Percentiles rank a stretch among this genome's conserved stretches.
phyloP scores from a whole-genome alignment of 2,888 invertebrate genomes.

The Sesia bembeciformis region DNA sequence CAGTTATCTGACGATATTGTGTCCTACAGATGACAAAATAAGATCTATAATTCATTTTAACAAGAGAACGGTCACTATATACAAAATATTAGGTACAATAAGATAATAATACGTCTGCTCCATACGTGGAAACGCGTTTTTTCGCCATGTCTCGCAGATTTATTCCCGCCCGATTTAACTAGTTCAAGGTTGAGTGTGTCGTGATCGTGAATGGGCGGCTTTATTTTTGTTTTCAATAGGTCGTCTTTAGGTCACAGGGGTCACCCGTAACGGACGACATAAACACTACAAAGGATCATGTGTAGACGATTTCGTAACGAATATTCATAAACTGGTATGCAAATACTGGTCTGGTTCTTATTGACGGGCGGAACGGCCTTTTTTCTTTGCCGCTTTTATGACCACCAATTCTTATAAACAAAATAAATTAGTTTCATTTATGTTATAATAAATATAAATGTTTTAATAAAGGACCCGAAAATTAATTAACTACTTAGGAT shows the following conservation, averaged over 20 bases:
- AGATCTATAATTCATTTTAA: too few relatives aligned
- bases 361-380: slow-evolving; percentile 3
- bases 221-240: slow-evolving; percentile 59
- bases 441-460: slow-evolving; percentile 23
- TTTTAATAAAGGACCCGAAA: slow-evolving; percentile 42
- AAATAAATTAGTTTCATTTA: neutral
- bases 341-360: slow-evolving; percentile 11
- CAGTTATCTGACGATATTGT: too few relatives aligned
- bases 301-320: slow-evolving; percentile 20
- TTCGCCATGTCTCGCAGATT: slow-evolving; percentile 51
- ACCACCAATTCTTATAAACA: neutral
- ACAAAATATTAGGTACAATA: slow-evolving; percentile 51
- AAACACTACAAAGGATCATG: slow-evolving; percentile 40
- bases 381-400: neutral
- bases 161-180: slow-evolving; percentile 58
- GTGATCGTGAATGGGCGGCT: slow-evolving; percentile 55
- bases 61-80: neutral
- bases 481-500: slow-evolving; percentile 63
- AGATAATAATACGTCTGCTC: slow-evolving; percentile 65
- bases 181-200: slow-evolving; percentile 58
- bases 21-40: too few relatives aligned
- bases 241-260: slow-evolving; percentile 59
- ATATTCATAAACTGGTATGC: slow-evolving; percentile 10
- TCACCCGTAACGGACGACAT: slow-evolving; percentile 50
- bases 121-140: slow-evolving; percentile 52